These are phyloP conservation scores for Apamea epomidion DNA, from an alignment of 2,888 invertebrate species.

Conservation along the genomic window DNA sequence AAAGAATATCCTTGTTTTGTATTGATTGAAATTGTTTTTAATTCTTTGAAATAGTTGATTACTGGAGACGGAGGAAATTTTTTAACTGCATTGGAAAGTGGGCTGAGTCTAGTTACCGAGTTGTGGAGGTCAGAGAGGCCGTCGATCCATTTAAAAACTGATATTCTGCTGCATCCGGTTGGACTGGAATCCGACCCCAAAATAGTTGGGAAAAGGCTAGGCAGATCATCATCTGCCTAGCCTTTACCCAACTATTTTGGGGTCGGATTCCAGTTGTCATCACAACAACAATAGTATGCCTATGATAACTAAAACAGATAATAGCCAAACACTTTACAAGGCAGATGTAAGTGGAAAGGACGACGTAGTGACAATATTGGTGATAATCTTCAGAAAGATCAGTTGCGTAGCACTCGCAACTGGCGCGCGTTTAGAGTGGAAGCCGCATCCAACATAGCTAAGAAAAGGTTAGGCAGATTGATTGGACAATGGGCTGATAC, in stretches of 20 bases:
- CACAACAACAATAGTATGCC: no score
- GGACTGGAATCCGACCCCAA: background rate
- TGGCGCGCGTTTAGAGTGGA: background rate
- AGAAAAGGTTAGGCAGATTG: background rate
- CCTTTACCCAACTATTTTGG: no score
- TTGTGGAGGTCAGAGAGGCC: background rate
- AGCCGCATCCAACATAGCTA: background rate
- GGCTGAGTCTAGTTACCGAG: background rate
- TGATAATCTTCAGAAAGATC: no score
- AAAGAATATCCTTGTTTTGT: conserved; percentile 3
- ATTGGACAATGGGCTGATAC: background rate
- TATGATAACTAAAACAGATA: no score
- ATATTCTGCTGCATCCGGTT: background rate
- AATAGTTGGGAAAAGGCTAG: background rate
- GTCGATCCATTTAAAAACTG: background rate
- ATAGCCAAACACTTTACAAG: no score
- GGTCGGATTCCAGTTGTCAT: no score
- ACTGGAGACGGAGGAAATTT: background rate
- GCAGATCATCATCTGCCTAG: no score
- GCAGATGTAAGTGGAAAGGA: no score
- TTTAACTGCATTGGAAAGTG: background rate
- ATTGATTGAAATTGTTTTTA: background rate
- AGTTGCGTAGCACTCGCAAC: no score
- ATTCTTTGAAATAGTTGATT: background rate
- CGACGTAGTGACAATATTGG: no score